Base-by-base conservation (phyloP, 1,140 invertebrate genomes). In the Amyelois transitella region DNA sequence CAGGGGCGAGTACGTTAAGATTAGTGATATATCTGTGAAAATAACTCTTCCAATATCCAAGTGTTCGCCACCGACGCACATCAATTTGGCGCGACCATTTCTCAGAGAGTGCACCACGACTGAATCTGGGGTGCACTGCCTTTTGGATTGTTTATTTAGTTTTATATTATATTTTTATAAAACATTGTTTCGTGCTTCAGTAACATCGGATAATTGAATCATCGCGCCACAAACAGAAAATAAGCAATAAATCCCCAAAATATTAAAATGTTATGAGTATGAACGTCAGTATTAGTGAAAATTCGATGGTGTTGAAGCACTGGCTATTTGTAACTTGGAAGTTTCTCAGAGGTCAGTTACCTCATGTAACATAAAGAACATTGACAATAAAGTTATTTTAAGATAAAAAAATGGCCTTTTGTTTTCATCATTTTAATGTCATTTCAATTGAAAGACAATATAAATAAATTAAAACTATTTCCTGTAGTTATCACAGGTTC, bases 121-220 rank as follows among this genome's bases (percentile, higher is more conserved):
- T 75, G 69, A 79, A 54, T 52, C 61, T 45, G 61, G 49, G 67
- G 72, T 75, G 73, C 69, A 47, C 43, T 51, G 57, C 64, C 38
- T 83, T 83, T 79, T 63, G 68, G 81, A 58, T 66, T 67, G 66
- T 83, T 81, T 82, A 79, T 81, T 81, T 81, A 81, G 72, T 81
- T 79, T 76, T 80, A 67, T 72, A 65, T 63, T 59, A 62, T 75
- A 68, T 79, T 76, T 77, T 75, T 77, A 72, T 66, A 71, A 75
- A 62, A 55, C 50, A 64, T 71, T 52, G 71, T 71, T 75, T 58
- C 52, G 68, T 69, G 62, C 71, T 73, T 67, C 72, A 81, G 59
- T 67, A 68, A 56, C 72, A 75, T 78, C 61, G 55, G 54, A 66
- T 12, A 32, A 19, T 38, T 32, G 12, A 6, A 10, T 38, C n/a